Evolutionary conservation across 1,140 invertebrate species (phyloP).

Genomic region (Platorchestia sp.): DNA sequence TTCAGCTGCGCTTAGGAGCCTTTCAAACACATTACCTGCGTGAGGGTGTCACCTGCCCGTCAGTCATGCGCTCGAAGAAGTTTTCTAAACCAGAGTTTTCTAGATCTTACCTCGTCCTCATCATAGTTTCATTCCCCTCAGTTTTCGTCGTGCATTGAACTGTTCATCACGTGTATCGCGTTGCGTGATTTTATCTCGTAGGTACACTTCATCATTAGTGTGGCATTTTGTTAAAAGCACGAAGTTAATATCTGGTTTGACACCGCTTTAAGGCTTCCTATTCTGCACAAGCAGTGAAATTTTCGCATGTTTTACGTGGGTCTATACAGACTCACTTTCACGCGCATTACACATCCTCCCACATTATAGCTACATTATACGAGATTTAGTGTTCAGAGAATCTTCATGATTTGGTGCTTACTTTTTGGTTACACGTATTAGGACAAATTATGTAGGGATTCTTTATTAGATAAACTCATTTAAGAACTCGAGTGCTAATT

Average conservation of each 20-base stretch:
- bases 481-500: neutral
- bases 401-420: neutral
- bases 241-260: too few relatives aligned
- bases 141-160: neutral
- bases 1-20: too few relatives aligned
- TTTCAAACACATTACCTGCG: too few relatives aligned
- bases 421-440: neutral
- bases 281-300: too few relatives aligned
- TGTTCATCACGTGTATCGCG: neutral
- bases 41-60: neutral
- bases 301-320: too few relatives aligned
- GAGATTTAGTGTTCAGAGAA: neutral
- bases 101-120: neutral
- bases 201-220: too few relatives aligned
- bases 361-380: too few relatives aligned
- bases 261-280: too few relatives aligned
- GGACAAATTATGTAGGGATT: neutral
- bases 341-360: too few relatives aligned
- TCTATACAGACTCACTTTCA: neutral
- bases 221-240: too few relatives aligned
- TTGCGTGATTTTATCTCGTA: too few relatives aligned
- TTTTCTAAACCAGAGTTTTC: neutral
- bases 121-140: neutral
- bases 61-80: neutral
- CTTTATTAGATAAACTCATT: neutral